A percentile compares a stretch with the other conserved stretches of the same genome.
Evolutionary conservation across 2,113 vertebrate genomes (phyloP).

Genomic region (Rhabdornis inornatus): DNA sequence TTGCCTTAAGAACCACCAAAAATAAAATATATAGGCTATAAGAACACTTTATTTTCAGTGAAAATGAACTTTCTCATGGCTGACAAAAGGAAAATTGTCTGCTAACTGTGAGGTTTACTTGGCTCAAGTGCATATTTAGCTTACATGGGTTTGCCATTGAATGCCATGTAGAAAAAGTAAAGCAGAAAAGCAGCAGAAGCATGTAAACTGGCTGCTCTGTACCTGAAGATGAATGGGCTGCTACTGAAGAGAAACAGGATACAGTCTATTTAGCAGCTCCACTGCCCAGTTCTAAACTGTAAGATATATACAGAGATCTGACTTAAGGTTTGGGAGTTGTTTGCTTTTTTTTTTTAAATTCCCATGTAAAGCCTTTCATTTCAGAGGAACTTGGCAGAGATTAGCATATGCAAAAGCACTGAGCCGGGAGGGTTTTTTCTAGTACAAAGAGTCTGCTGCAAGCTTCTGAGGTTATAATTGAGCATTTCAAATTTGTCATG

Average conservation of each 20-base stretch:
- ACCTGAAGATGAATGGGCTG: slow-evolving; percentile 82
- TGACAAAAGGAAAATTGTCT: slow-evolving; percentile 52
- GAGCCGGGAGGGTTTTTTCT: not conserved
- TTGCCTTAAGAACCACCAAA: not conserved
- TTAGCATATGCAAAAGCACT: slow-evolving; percentile 29
- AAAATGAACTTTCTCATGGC: slow-evolving; percentile 26
- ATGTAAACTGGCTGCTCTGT: slow-evolving; percentile 57
- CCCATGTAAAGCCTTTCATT: slow-evolving; percentile 28
- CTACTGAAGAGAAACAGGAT: slow-evolving; percentile 87
- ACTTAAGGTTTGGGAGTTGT: not conserved
- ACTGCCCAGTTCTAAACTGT: slow-evolving; percentile 70
- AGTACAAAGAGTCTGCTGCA: not conserved
- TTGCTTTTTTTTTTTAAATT: not conserved
- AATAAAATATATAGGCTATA: not conserved
- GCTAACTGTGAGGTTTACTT: not conserved
- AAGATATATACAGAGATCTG: slow-evolving; percentile 66
- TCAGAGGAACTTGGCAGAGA: slow-evolving; percentile 15
- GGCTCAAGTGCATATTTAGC: not conserved
- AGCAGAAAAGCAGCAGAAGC: slow-evolving; percentile 57
- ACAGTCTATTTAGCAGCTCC: slow-evolving; percentile 80
- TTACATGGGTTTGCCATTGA: slow-evolving; percentile 31
- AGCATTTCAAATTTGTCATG: not conserved
- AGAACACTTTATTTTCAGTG: not conserved
- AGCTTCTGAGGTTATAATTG: slow-evolving; percentile 7
- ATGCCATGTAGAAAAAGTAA: slow-evolving; percentile 35